phyloP scores from a whole-genome alignment of 1,140 invertebrate genomes.

The Fopius arisanus region DNA sequence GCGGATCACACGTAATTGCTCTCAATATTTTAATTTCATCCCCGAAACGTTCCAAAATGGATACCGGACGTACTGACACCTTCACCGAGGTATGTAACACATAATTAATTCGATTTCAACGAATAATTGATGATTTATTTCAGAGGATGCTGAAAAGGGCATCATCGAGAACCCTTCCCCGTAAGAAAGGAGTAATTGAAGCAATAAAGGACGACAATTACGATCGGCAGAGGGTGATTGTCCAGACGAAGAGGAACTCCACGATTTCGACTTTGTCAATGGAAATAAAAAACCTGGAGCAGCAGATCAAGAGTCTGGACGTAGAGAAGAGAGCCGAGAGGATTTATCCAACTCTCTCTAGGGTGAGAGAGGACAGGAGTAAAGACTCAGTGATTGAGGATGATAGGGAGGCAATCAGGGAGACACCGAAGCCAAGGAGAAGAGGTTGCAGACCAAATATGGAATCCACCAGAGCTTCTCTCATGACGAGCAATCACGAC shows the following conservation, averaged over 20 bases:
- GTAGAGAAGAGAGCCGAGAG: neutral
- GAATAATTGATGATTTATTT: neutral
- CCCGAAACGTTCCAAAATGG: neutral
- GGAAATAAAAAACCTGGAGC: neutral
- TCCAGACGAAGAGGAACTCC: neutral
- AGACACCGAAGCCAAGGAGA: neutral
- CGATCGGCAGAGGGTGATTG: neutral
- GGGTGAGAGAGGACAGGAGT: neutral
- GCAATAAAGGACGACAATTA: neutral
- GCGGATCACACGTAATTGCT: too few species aligned
- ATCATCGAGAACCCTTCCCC: neutral
- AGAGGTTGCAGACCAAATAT: slow-evolving; percentile 15
- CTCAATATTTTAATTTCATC: too few species aligned
- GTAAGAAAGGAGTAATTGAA: neutral
- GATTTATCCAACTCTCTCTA: neutral
- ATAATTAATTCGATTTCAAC: neutral
- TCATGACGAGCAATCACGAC: neutral
- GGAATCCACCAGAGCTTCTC: slow-evolving; percentile 40
- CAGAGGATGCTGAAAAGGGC: neutral
- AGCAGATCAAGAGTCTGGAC: neutral
- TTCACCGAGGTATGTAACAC: neutral
- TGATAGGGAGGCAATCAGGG: neutral
- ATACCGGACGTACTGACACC: neutral
- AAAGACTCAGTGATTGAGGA: neutral
- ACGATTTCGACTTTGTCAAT: neutral